phyloP scores from a whole-genome alignment of 2,113 vertebrate species.

The Mirza zaza region DNA sequence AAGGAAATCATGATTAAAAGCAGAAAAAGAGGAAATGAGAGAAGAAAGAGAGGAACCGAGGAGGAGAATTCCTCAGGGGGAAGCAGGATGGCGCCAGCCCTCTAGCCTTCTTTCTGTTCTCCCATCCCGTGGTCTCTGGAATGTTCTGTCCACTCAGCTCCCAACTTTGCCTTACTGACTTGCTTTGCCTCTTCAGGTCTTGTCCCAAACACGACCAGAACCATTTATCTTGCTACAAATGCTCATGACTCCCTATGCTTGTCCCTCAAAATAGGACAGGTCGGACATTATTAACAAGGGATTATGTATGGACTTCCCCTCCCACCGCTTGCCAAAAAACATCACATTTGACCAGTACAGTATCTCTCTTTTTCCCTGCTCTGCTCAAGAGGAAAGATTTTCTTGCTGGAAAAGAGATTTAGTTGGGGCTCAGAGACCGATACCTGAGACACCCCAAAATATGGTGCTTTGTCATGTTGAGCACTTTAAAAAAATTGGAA shows the following conservation, averaged over 20 bases:
- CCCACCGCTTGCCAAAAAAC: neutral
- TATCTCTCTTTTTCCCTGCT: neutral
- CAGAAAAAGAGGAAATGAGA: neutral
- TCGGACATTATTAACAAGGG: neutral
- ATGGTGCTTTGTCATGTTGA: neutral
- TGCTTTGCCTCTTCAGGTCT: neutral
- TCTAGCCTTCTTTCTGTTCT: neutral
- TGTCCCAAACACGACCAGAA: neutral
- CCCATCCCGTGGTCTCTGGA: neutral
- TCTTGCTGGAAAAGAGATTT: neutral
- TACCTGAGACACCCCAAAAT: neutral
- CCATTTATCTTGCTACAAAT: rapidly evolving
- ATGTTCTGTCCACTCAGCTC: neutral
- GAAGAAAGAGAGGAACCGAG: neutral
- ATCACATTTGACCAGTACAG: neutral
- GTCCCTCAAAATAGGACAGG: neutral
- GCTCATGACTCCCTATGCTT: neutral
- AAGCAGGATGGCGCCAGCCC: neutral
- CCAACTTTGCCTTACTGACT: neutral
- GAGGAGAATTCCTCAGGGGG: neutral
- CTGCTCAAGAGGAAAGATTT: neutral
- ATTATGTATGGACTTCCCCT: neutral
- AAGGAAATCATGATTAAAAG: neutral
- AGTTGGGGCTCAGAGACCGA: neutral
- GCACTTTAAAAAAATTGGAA: neutral